A percentile compares a stretch with the other conserved stretches of the same genome.
Evolutionary conservation across 2,113 vertebrate species (phyloP).

Genomic region (Trematomus loennbergii): DNA sequence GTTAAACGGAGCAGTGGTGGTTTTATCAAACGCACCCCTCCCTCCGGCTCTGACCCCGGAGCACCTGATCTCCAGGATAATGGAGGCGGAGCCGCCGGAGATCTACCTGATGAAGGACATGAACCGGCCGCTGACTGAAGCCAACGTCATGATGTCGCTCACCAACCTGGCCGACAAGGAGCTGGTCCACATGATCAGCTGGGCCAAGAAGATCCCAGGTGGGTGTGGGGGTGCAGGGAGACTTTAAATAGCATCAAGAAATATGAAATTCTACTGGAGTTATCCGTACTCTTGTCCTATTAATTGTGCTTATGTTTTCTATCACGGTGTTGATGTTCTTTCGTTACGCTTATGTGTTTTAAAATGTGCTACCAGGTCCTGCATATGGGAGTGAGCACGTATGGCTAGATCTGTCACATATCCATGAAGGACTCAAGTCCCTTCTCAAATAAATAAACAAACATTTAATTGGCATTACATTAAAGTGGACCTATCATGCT

Average conservation of each 20-base stretch:
- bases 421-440: no score
- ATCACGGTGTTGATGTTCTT: no score
- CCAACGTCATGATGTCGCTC: constrained; percentile 96
- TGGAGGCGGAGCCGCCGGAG: constrained; percentile 93
- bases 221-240: background rate
- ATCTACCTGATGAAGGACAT: constrained; percentile 90
- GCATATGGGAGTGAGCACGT: no score
- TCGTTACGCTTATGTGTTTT: no score
- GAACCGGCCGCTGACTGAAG: constrained; percentile 91
- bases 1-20: constrained; percentile 55
- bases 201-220: constrained; percentile 99
- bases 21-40: constrained; percentile 54
- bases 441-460: no score
- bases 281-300: no score
- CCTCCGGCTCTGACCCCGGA: constrained; percentile 84
- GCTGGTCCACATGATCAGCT: constrained; percentile 96
- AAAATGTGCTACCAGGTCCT: no score
- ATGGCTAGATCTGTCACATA: no score
- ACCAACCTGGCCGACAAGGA: constrained; percentile 97
- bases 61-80: constrained; percentile 90
- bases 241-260: background rate
- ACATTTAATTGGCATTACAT: no score
- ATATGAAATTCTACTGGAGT: background rate
- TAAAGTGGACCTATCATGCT: no score
- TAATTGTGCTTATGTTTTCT: no score